Evolutionary conservation across 2,797 vertebrate genomes (phyloP).

Genomic region (Coccyzus lansbergi): DNA sequence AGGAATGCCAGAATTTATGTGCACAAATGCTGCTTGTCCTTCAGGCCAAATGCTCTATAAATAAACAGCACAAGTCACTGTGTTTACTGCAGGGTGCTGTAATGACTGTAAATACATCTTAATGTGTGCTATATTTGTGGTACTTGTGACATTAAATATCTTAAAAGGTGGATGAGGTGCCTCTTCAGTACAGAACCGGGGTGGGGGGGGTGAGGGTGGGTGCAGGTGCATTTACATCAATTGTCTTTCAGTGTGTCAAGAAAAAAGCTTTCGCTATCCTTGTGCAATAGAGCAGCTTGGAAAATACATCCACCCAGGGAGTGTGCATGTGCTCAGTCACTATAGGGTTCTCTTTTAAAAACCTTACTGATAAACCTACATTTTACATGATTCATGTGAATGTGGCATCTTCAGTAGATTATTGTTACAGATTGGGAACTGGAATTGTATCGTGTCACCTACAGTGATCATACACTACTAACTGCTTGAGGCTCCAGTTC

Average conservation of each 20-base stretch:
- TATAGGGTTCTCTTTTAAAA: neutral
- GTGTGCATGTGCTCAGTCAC: neutral
- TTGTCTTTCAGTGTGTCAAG: neutral
- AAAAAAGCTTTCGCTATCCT: neutral
- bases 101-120: neutral
- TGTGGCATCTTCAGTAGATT: neutral
- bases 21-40: constrained; percentile 34
- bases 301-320: neutral
- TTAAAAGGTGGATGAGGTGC: neutral
- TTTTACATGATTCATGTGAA: neutral
- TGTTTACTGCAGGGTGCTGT: neutral
- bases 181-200: neutral
- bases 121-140: neutral
- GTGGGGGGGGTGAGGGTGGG: no score
- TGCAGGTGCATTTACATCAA: neutral
- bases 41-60: constrained; percentile 45
- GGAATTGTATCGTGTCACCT: neutral
- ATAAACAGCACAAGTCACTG: neutral
- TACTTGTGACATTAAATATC: neutral
- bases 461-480: neutral
- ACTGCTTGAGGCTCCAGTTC: neutral
- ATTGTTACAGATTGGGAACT: neutral
- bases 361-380: neutral
- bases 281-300: neutral
- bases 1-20: constrained; percentile 11